These are phyloP conservation scores for Centropristis striata DNA, from an alignment of 2,113 vertebrate genomes.

Conservation along the genomic window DNA sequence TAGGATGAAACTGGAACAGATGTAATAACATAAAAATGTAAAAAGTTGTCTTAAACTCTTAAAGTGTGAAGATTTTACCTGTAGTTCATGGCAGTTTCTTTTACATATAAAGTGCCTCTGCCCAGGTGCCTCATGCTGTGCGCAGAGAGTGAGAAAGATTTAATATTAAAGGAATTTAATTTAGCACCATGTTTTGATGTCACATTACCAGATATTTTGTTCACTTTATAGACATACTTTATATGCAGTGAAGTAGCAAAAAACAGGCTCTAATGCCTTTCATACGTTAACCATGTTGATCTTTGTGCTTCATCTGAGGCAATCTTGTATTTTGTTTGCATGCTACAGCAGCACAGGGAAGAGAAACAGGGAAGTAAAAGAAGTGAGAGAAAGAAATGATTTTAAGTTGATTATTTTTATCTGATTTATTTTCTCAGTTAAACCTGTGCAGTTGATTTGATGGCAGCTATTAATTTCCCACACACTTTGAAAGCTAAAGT, in stretches of 20 bases:
- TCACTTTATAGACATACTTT: not conserved
- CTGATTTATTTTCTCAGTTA: not conserved
- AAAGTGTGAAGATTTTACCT: not conserved
- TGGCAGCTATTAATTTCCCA: constrained; percentile 44
- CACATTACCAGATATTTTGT: not conserved
- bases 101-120: not conserved
- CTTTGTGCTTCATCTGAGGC: not conserved
- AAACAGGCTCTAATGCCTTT: not conserved
- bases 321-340: constrained; percentile 6
- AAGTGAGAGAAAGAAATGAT: constrained; percentile 28
- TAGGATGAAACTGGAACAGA: not conserved
- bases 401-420: constrained; percentile 8
- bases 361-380: not conserved
- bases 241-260: not conserved
- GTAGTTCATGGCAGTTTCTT: not conserved
- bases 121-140: not conserved
- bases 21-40: constrained; percentile 10
- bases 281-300: not conserved
- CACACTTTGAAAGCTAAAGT: constrained; percentile 19
- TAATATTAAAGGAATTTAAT: not conserved
- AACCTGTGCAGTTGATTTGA: constrained; percentile 29
- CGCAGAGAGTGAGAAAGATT: not conserved
- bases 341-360: constrained; percentile 3
- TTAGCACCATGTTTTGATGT: not conserved
- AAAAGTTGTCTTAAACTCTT: not conserved